Evolutionary conservation across 2,888 invertebrate species (phyloP).

Genomic region (Stenchaetothrips biformis): DNA sequence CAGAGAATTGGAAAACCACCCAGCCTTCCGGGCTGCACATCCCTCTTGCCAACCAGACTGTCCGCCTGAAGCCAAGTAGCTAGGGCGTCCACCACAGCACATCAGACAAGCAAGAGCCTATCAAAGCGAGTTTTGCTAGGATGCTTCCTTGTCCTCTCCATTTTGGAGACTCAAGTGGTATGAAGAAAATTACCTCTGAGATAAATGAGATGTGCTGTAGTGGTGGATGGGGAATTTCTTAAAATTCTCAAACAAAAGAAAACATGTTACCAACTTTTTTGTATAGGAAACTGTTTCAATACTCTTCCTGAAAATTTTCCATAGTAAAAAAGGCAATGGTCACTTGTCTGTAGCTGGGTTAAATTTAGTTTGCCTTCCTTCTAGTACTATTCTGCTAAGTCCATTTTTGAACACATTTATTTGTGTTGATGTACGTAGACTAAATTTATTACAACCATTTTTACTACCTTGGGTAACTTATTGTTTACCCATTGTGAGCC

Average conservation of each 20-base stretch:
- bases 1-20: constrained; percentile 77
- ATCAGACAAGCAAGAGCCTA: constrained; percentile 18
- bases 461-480: not conserved
- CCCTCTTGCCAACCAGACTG: constrained; percentile 92
- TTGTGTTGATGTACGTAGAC: not conserved
- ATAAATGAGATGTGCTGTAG: constrained; percentile 5
- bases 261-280: not conserved
- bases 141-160: not conserved
- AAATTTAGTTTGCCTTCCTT: not conserved
- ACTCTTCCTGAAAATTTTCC: not conserved
- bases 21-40: constrained; percentile 86
- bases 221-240: constrained; percentile 5
- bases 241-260: not conserved
- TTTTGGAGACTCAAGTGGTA: not conserved
- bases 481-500: not conserved
- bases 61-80: constrained; percentile 68
- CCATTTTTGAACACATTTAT: not conserved
- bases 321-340: not conserved
- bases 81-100: constrained; percentile 40
- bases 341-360: not conserved
- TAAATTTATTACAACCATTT: not conserved
- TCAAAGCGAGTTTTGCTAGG: constrained; percentile 2
- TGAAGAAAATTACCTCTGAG: not conserved
- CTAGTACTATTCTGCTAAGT: not conserved
- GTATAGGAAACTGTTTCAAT: not conserved